These are phyloP conservation scores for Agapornis canus DNA, from an alignment of 2,797 vertebrate species.

Conservation along the genomic window DNA sequence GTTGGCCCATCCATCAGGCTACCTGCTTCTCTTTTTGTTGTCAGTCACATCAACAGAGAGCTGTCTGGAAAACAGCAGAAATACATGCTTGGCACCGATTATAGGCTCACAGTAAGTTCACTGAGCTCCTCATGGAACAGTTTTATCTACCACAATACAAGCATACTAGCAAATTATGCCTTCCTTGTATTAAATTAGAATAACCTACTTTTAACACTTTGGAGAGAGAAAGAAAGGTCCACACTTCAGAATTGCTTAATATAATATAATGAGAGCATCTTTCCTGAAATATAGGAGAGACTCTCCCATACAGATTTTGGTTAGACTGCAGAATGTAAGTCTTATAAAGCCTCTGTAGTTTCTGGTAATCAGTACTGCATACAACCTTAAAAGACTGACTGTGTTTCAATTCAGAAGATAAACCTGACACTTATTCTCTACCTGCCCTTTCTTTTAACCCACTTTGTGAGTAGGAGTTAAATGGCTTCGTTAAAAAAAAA, in stretches of 20 bases:
- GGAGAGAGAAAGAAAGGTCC: not conserved
- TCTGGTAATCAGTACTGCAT: not conserved
- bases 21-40: constrained; percentile 91
- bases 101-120: constrained; percentile 84
- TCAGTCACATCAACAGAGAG: constrained; percentile 88
- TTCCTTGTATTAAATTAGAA: not conserved
- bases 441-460: not conserved
- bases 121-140: not conserved
- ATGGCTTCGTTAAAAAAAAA: not conserved
- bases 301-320: not conserved
- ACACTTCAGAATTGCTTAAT: not conserved
- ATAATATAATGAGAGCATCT: not conserved
- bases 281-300: not conserved
- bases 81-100: constrained; percentile 89
- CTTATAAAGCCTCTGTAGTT: not conserved
- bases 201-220: not conserved
- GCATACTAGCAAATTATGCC: not conserved
- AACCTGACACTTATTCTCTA: not conserved
- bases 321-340: not conserved
- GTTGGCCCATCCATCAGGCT: constrained; percentile 87
- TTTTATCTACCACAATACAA: not conserved
- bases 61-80: constrained; percentile 81
- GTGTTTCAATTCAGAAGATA: not conserved
- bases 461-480: not conserved
- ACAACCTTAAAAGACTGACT: not conserved